Evolutionary conservation across 1,140 invertebrate genomes (phyloP).

Genomic region (Eurosta solidaginis): DNA sequence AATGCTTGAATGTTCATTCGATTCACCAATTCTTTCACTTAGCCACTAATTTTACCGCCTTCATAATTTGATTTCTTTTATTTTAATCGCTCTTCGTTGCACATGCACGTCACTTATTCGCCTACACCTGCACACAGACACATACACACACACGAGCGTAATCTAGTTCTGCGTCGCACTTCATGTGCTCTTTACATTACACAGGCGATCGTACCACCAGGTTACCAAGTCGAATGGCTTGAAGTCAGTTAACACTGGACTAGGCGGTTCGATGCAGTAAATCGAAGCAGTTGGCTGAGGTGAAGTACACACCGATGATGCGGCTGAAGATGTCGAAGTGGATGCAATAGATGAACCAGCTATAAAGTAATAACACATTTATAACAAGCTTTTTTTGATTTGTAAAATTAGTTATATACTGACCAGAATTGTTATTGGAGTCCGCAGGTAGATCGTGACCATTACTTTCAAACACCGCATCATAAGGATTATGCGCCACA

Average conservation of each 20-base stretch:
- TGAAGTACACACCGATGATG: constrained; percentile 11
- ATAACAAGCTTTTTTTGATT: constrained; percentile 27
- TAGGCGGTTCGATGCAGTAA: constrained; percentile 75
- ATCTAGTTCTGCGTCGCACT: not conserved
- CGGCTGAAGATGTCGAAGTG: constrained; percentile 34
- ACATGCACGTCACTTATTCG: not conserved
- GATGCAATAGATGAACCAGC: constrained; percentile 43
- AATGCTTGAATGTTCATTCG: too few relatives aligned
- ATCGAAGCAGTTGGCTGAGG: constrained; percentile 52
- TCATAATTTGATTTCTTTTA: not conserved
- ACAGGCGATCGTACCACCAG: constrained; percentile 84
- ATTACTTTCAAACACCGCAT: constrained; percentile 34
- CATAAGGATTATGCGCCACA: constrained; percentile 57
- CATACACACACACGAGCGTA: not conserved
- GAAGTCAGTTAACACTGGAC: constrained; percentile 73
- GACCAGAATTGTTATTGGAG: constrained; percentile 50
- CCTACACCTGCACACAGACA: not conserved
- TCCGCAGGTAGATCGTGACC: constrained; percentile 36
- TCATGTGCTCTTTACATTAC: constrained; percentile 61
- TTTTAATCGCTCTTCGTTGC: not conserved
- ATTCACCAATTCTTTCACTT: too few relatives aligned
- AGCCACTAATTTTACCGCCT: too few relatives aligned
- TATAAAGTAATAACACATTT: constrained; percentile 31
- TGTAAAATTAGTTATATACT: not conserved
- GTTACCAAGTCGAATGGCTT: constrained; percentile 85